A percentile compares a stretch with the other conserved stretches of the same genome.
Evolutionary conservation across 2,797 vertebrate species (phyloP).

Genomic region (Pseudochirops cupreus): DNA sequence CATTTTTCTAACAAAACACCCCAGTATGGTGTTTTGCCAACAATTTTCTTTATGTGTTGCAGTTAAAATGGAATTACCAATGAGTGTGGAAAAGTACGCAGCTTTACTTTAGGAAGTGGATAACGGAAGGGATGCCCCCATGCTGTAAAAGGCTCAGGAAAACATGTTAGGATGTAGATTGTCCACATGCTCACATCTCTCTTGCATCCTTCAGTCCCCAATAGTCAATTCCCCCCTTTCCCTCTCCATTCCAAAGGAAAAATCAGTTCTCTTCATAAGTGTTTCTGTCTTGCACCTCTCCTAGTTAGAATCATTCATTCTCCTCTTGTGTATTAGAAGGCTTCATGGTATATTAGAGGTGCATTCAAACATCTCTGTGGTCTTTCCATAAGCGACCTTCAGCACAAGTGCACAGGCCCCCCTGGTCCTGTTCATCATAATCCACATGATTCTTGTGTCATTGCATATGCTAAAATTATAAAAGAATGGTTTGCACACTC

Average conservation of each 20-base stretch:
- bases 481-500: neutral
- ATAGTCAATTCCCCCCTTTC: neutral
- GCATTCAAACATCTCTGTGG: neutral
- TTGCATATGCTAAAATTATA: neutral
- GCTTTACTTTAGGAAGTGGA: constrained; percentile 64
- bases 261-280: constrained; percentile 21
- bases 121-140: constrained; percentile 58
- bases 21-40: constrained; percentile 58
- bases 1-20: constrained; percentile 80
- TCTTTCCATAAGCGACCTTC: constrained; percentile 31
- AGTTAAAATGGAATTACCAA: constrained; percentile 74
- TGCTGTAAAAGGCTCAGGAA: constrained; percentile 4
- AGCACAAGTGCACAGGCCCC: neutral
- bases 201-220: constrained; percentile 43
- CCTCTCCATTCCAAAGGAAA: constrained; percentile 29
- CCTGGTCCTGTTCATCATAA: constrained; percentile 13
- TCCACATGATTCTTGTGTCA: constrained; percentile 22
- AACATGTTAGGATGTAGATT: constrained; percentile 35
- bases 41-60: constrained; percentile 73
- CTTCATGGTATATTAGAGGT: neutral
- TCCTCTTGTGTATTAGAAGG: neutral
- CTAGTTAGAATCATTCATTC: constrained; percentile 6
- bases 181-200: constrained; percentile 56
- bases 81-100: constrained; percentile 63
- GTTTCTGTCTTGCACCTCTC: constrained; percentile 31